These are phyloP conservation scores for Siniperca scherzeri DNA, from an alignment of 2,797 vertebrate genomes.

Conservation along the genomic window DNA sequence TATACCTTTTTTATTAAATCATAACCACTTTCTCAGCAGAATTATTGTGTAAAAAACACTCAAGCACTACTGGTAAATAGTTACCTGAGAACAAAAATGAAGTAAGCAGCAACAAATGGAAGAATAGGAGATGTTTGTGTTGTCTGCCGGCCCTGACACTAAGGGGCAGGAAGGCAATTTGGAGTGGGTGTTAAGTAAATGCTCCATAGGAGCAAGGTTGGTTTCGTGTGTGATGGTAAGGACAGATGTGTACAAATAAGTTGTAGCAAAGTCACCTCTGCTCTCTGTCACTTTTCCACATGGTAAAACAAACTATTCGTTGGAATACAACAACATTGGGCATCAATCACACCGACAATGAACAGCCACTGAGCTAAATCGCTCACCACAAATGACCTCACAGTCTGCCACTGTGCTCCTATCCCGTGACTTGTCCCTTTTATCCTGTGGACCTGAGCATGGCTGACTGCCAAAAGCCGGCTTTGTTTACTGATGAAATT, in stretches of 20 bases:
- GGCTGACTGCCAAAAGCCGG: constrained; percentile 63
- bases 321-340: constrained; percentile 73
- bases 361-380: constrained; percentile 64
- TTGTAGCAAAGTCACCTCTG: constrained; percentile 70
- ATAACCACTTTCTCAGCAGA: background rate
- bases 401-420: constrained; percentile 42
- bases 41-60: background rate
- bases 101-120: constrained; percentile 12
- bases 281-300: constrained; percentile 55
- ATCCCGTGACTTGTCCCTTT: constrained; percentile 58
- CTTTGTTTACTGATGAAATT: constrained; percentile 76
- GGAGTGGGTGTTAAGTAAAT: constrained; percentile 14
- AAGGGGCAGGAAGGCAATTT: constrained; percentile 30
- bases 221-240: constrained; percentile 33
- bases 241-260: constrained; percentile 52
- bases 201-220: constrained; percentile 7
- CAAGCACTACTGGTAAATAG: constrained; percentile 1
- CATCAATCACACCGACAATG: constrained; percentile 71
- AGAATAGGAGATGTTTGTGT: constrained; percentile 27
- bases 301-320: constrained; percentile 68
- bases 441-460: constrained; percentile 60
- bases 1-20: background rate
- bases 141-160: constrained; percentile 14
- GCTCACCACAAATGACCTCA: constrained; percentile 61
- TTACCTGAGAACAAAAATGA: constrained; percentile 18